Evolutionary conservation across 2,797 vertebrate genomes (phyloP), one percentile per base, ranked within the genome.

Genomic region (Scarus forsteni): DNA sequence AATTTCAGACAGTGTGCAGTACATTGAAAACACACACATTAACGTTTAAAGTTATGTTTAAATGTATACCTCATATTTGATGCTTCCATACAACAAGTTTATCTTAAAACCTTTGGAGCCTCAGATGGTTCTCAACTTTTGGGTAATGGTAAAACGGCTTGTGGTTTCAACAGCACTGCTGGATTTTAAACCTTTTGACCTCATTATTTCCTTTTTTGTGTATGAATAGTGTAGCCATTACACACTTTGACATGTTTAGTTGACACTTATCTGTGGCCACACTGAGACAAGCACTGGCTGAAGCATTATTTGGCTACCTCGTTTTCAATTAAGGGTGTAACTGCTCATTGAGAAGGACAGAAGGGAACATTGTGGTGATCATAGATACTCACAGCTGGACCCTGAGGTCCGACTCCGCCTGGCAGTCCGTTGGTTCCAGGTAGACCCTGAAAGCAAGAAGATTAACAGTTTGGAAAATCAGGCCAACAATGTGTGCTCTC

Each of bases 391-490:
- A 99, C 98, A 56, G 84, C 77, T 34, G 96, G 81, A 16, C 98
- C 98, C 61, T 95, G 95, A 34, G 97, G 96, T 85, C 98, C 98
- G 0, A 89, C 85, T 77, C 95, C 96, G 1, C 98, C 98, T 39
- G 96, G 94, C 52, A 95, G 82, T 27, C 98, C 98, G 6, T 97
- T 97, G 66, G 95, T 93, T 90, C 98, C 98, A 48, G 96, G 91
- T 66, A 96, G 93, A 10, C 98, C 98, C 98, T 99, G 60, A 12
- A 81, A 86, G 74, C n/a, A 90, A 76, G 78, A 78, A 49, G 6
- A 12, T 10, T 1, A 27, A 13, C 44, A 15, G 7, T 45, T 13
- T 8, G 15, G 18, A 52, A 14, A 43, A 27, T 27, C 18, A 68
- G 14, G 5, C 5, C 46, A n/a, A 15, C 13, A 55, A 57, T 3